Evolutionary conservation across 2,888 invertebrate genomes (phyloP), one percentile per base, ranked within the genome.

Genomic region (Eupithecia dodoneata): DNA sequence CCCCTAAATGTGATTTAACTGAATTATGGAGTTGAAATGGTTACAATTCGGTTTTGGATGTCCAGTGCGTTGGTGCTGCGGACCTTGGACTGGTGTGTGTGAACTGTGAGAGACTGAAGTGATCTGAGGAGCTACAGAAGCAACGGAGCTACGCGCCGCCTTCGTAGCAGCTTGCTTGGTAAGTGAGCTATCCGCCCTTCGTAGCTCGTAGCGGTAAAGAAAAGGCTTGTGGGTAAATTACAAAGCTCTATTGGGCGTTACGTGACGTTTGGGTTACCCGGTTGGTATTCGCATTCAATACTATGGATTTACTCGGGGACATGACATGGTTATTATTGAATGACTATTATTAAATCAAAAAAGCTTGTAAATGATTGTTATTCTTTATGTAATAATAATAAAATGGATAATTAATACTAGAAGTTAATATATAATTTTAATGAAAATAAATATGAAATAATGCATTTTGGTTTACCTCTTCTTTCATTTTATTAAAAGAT

Each of bases 1-100:
- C 94, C 93, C 90, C 92, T 89, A 88, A 88, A 93, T 91, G 92
- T 93, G 90, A 93, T 94, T 95, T 94, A 94, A 94, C 94, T 93
- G 91, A 94, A 93, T 93, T 94, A 94, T 95, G 89, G 89, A 89
- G 90, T 93, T 90, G 91, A 92, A 92, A 92, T 94, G 92, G 84
- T 87, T 93, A 93, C 94, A 93, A 94, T 94, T 92, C 90, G 88
- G 90, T 92, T 92, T 92, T 86, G 90, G 87, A 91, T 90, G 93
- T 89, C 91, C 91, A 88, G 90, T 91, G 85, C 88, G 90, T 84
- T 81, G 81, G 84, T 83, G 81, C 81, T 78, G 85, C 85, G 86
- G 84, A 81, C 83, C 81, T 78, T 80, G 81, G 87, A 85, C 82
- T 82, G 80, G 83, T 85, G 89, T 88, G 87, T 88, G 87, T 86